Conservation (phyloP, 2,797 vertebrate genomes). For the Paedocypris micromegethes region DNA sequence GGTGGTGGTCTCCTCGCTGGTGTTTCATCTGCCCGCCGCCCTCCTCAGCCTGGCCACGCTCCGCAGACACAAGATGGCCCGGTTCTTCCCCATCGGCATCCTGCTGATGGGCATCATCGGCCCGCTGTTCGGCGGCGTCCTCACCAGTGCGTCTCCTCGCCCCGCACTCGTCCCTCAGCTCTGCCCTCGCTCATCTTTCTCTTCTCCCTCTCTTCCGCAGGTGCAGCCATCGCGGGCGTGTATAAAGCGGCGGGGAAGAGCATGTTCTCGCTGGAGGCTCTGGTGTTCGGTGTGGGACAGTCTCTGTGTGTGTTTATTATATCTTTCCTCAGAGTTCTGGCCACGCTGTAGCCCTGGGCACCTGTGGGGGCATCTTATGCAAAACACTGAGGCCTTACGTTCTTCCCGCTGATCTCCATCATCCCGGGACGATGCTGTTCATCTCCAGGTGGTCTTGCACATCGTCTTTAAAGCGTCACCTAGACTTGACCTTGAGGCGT, state of each 20-base stretch:
- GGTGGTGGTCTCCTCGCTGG: slow-evolving; percentile 86
- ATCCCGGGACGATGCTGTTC: background rate
- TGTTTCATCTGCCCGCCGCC: slow-evolving; percentile 87
- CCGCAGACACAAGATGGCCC: slow-evolving; percentile 84
- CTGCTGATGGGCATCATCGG: slow-evolving; percentile 89
- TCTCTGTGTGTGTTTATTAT: slow-evolving; percentile 86
- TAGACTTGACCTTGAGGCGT: background rate
- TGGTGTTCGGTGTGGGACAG: slow-evolving; percentile 90
- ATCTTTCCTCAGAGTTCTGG: slow-evolving; percentile 87
- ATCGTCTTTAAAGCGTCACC: no score
- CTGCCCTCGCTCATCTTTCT: no score
- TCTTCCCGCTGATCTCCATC: slow-evolving; percentile 30
- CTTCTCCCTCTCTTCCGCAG: slow-evolving; percentile 54
- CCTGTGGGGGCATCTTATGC: slow-evolving; percentile 35
- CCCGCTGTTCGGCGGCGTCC: slow-evolving; percentile 85
- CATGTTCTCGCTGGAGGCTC: slow-evolving; percentile 89
- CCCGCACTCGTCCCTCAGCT: no score
- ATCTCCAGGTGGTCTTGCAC: slow-evolving; percentile 22
- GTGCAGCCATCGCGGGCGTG: slow-evolving; percentile 92
- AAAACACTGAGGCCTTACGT: slow-evolving; percentile 48
- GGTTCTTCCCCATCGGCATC: slow-evolving; percentile 88
- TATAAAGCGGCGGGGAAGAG: slow-evolving; percentile 92
- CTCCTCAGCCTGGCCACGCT: slow-evolving; percentile 84
- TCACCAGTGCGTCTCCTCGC: slow-evolving; percentile 79
- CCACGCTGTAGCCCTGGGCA: slow-evolving; percentile 80